Conservation (phyloP, 2,888 invertebrate genomes). For the Drosophila hamatofila region DNA sequence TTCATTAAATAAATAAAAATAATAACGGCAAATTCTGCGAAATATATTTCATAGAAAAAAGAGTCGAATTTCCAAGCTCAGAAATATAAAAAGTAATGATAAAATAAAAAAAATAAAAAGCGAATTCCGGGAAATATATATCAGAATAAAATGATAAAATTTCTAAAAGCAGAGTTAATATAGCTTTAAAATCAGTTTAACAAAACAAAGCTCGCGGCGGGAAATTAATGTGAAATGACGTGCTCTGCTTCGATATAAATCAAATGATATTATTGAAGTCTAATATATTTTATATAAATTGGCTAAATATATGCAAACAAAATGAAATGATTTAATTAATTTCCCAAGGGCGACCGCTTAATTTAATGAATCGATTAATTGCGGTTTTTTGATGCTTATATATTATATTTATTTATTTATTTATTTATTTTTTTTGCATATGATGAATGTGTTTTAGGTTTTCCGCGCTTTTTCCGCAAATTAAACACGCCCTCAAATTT, state of each 20-base stretch:
- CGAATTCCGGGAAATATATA: background rate
- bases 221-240: background rate
- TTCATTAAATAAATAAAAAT: too few relatives aligned
- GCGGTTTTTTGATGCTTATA: background rate
- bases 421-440: background rate
- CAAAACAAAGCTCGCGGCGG: background rate
- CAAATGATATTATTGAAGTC: background rate
- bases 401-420: background rate
- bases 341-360: conserved; percentile 3
- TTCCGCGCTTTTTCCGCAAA: conserved; percentile 18
- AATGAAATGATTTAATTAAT: conserved; percentile 12
- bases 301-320: background rate
- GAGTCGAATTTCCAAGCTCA: background rate
- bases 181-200: background rate
- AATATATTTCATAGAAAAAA: background rate
- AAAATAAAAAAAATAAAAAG: background rate
- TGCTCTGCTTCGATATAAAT: background rate
- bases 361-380: conserved; percentile 24
- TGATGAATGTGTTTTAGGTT: conserved; percentile 23
- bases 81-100: background rate
- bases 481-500: conserved; percentile 18
- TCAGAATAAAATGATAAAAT: background rate
- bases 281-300: background rate
- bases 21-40: too few relatives aligned
- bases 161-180: background rate